Conservation (phyloP, 2,797 vertebrate genomes). For the Vultur gryphus region DNA sequence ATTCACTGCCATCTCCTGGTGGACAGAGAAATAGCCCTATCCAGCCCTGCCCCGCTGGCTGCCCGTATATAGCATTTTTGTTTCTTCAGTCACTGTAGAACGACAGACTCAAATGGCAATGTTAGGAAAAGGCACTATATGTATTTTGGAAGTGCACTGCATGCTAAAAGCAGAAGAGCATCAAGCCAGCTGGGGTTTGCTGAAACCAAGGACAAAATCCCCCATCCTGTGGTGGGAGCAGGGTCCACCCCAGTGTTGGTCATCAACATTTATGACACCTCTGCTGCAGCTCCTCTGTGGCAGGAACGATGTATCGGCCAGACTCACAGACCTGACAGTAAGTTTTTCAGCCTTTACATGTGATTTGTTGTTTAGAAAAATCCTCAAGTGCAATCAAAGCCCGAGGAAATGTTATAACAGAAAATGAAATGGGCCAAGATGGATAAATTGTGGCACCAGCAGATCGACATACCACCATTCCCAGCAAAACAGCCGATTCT, state of each 20-base stretch:
- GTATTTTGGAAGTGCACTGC: background rate
- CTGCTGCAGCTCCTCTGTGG: background rate
- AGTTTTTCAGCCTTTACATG: background rate
- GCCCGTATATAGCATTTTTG: rapidly evolving
- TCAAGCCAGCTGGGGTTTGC: background rate
- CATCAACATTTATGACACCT: background rate
- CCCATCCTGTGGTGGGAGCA: background rate
- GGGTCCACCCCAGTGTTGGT: rapidly evolving
- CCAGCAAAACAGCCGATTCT: background rate
- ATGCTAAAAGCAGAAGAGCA: background rate
- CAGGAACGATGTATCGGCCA: background rate
- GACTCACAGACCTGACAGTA: background rate
- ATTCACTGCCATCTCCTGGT: conserved; percentile 71
- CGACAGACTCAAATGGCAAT: background rate
- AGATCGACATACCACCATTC: rapidly evolving
- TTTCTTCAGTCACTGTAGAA: background rate
- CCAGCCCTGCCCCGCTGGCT: background rate
- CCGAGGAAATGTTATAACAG: background rate
- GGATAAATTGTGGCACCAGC: background rate
- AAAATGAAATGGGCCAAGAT: background rate
- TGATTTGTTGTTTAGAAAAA: background rate
- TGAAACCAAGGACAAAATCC: background rate
- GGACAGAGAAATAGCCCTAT: background rate
- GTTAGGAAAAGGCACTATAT: background rate
- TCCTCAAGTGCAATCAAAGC: background rate